Conservation (phyloP, 30 jellyfish, hydroid and myxozoan genomes). For the Aurelia coerulea region DNA sequence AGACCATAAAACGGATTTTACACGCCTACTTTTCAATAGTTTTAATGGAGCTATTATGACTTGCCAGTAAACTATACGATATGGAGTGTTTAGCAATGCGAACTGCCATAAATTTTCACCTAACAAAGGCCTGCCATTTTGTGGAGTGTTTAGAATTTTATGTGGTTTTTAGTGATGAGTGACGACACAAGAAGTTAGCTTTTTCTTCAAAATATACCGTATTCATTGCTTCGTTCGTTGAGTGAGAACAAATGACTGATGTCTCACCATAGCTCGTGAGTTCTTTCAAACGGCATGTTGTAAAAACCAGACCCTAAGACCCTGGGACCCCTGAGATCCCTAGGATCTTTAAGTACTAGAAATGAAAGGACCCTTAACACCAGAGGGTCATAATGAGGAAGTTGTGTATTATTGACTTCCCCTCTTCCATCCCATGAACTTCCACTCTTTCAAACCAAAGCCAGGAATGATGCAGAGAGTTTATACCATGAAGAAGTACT, state of each 20-base stretch:
- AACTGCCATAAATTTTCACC: conserved; percentile 2
- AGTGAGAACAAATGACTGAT: conserved; percentile 18
- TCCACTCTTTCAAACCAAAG: no score
- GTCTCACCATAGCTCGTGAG: not conserved
- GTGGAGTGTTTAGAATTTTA: conserved; percentile 26
- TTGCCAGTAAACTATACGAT: conserved; percentile 28
- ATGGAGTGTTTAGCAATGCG: conserved; percentile 12
- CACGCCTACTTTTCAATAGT: conserved; percentile 41
- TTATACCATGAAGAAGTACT: no score
- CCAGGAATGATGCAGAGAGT: no score
- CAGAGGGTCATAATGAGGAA: no score
- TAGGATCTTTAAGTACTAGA: no score
- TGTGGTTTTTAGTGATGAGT: conserved; percentile 31
- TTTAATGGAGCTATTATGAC: conserved; percentile 28
- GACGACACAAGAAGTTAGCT: not conserved
- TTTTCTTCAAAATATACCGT: not conserved
- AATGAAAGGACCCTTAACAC: no score
- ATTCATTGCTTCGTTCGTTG: conserved; percentile 3
- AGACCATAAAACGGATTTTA: conserved; percentile 9
- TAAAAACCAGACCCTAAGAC: no score
- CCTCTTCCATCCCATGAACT: no score
- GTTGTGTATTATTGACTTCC: no score
- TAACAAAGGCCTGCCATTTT: conserved; percentile 8
- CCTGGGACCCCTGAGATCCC: no score
- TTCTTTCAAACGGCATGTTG: not conserved